A percentile compares a stretch with the other conserved stretches of the same genome.
Conservation (phyloP, 2,888 invertebrate species). For the Sicus ferrugineus region DNA sequence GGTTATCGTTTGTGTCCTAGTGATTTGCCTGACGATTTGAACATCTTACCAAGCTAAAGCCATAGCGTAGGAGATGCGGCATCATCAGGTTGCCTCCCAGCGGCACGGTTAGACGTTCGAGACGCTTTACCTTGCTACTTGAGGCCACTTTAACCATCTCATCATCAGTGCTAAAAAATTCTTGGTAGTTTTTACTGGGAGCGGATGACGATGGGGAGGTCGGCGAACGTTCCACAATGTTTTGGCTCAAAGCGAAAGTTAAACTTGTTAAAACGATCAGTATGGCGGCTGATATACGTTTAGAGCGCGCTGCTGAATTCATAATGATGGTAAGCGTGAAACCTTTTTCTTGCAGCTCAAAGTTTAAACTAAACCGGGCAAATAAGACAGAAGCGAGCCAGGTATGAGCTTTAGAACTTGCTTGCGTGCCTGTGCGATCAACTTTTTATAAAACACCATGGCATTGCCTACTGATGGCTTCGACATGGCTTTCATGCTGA, state of each 20-base stretch:
- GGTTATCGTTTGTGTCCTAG: background rate
- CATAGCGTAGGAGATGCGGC: conserved; percentile 39
- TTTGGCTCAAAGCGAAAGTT: background rate
- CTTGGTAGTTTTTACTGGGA: too few relatives aligned
- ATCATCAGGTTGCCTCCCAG: conserved; percentile 44
- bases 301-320: background rate
- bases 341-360: background rate
- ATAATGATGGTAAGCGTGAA: background rate
- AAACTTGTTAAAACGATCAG: background rate
- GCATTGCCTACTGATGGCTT: conserved; percentile 46
- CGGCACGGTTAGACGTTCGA: conserved; percentile 58
- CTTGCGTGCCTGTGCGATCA: background rate
- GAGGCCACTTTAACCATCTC: conserved; percentile 57
- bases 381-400: background rate
- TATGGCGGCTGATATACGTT: background rate
- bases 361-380: background rate
- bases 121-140: conserved; percentile 61
- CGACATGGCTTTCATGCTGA: conserved; percentile 62
- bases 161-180: conserved; percentile 41
- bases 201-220: background rate
- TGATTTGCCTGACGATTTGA: conserved; percentile 31
- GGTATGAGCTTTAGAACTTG: background rate
- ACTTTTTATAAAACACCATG: background rate
- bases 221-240: background rate
- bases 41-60: conserved; percentile 40